Evolutionary conservation across 2,113 vertebrate species (phyloP), one percentile per base, ranked within the genome.

Genomic region (Heteronetta atricapilla): DNA sequence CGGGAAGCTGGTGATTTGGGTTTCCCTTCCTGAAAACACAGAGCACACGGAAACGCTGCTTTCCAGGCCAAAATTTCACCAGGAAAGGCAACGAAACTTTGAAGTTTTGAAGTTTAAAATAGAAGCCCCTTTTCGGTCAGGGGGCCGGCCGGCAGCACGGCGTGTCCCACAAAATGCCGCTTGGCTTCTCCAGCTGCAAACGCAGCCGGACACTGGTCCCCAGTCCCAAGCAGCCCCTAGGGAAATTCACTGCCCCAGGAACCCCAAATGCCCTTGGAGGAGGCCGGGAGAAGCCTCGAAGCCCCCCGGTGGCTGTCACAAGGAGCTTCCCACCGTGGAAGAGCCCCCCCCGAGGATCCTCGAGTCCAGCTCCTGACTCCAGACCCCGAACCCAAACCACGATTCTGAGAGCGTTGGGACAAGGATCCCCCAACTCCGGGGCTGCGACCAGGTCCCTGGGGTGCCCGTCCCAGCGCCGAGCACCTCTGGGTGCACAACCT

Each of bases 141-240:
- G 3, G 44, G 1, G 3, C 36, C 22, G 34, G 40, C n/a, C 4
- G 31, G 44, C 1, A 10, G 3, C 1, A 0, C 3, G 22, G 42
- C 0, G 1, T 3, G 10, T 4, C 26, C 56, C 42, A 9, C 7
- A 28, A 14, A 14, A 29, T 2, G 6, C 2, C 0, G 14, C 0
- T 34, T 8, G 21, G 12, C 28, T 5, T 8, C 18, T 10, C 68
- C 15, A 15, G 19, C 8, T 3, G 7, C 26, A 29, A 13, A 14
- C 2, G 11, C 36, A 29, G 22, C 58, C 36, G 2, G 28, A 31
- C 4, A 2, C 16, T 14, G 18, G 6, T 2, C 60, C 22, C 48
- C 6, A 36, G 23, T 77, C 44, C n/a, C 72, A 4, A 29, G n/a
- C 4, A 38, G 38, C 38, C 38, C 38, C 38, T 38, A 8, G 38